Evolutionary conservation across 2,113 vertebrate species (phyloP), one percentile per base, ranked within the genome.

Genomic region (Cygnus atratus): DNA sequence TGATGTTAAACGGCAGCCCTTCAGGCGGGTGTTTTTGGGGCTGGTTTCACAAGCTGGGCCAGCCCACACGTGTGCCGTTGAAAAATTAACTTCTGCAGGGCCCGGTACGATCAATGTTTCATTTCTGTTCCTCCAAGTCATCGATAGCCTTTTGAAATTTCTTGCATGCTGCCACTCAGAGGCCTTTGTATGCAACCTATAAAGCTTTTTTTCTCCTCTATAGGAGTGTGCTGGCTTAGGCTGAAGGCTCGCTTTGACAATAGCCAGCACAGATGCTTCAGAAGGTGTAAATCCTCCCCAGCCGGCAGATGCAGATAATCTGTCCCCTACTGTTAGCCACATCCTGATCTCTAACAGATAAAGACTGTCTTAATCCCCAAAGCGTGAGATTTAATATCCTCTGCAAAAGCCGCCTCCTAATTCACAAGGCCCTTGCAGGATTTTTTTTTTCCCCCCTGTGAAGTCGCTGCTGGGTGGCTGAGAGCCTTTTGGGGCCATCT

Each of bases 291-390:
- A 95, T 96, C 92, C 92, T 93, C 73, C 71, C 55, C 37, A 35
- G 87, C 62, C 13, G 0, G 81, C 71, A 91, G 89, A 95, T 92
- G 73, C 84, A 93, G 92, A 94, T 96, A 94, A 96, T 96, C 96
- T 93, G 62, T 93, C 44, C 73, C 93, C 90, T 81, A 89, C 88
- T 81, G 88, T 95, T 96, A 93, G 85, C 87, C 80, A 79, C 70
- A 66, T 94, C 88, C 90, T 91, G 90, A 96, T 96, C 96, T 94
- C 88, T 91, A 92, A 89, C 84, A 93, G 92, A 93, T 96, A 96
- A 90, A 92, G 90, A 93, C 84, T 92, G 88, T 46, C 52, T 89
- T 96, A 96, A 96, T 96, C 92, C 74, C 41, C 46, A 84, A 91
- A 93, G 88, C 91, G 95, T 37, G 95, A 93, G 95, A 71, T 95